Conservation (phyloP, 2,113 vertebrate species). For the Antennarius striatus region DNA sequence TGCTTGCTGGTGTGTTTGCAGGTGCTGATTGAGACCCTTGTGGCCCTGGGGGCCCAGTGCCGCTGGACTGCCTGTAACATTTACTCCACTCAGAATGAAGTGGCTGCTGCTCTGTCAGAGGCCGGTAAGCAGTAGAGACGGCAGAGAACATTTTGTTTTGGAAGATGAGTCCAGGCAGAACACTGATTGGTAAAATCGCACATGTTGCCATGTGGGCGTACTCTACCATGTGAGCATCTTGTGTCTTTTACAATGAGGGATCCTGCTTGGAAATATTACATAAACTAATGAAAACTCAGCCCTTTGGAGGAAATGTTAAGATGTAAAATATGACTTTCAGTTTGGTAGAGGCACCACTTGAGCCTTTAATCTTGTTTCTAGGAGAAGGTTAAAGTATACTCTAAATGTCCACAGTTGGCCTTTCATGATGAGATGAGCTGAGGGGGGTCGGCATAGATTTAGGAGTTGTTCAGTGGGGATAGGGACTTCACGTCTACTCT, state of each 20-base stretch:
- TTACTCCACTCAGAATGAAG: conserved; percentile 97
- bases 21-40: conserved; percentile 97
- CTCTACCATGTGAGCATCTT: neutral
- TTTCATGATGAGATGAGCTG: conserved; percentile 22
- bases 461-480: conserved; percentile 3
- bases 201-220: neutral
- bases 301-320: conserved; percentile 33
- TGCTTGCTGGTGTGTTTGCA: conserved; percentile 45
- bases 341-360: conserved; percentile 9
- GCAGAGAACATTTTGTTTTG: neutral
- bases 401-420: conserved; percentile 24
- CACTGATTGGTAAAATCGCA: neutral
- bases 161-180: too few species aligned
- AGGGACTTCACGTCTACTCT: neutral
- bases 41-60: conserved; percentile 94
- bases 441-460: neutral
- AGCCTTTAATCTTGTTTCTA: conserved; percentile 55
- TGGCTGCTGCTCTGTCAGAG: conserved; percentile 92
- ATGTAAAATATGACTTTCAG: conserved; percentile 22
- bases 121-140: conserved; percentile 46
- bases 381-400: conserved; percentile 33
- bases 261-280: conserved; percentile 35
- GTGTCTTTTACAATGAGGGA: conserved; percentile 26
- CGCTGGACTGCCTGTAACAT: conserved; percentile 99
- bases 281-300: conserved; percentile 19